Conservation (phyloP, 1,140 invertebrate genomes). For the Drosophila oshimai region DNA sequence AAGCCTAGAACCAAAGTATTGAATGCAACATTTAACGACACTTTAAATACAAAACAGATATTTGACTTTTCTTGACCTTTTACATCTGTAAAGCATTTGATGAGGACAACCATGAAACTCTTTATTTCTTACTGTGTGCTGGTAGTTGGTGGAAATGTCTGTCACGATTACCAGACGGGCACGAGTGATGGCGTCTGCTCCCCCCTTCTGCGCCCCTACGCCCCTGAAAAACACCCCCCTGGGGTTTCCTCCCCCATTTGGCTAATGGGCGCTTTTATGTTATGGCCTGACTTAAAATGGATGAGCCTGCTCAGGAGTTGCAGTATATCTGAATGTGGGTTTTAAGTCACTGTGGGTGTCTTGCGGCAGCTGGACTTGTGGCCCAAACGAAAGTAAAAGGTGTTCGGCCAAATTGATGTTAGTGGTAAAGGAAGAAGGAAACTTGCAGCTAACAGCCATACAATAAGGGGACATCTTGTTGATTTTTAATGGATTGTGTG, state of each 20-base stretch:
- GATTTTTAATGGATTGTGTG: slow-evolving; percentile 14
- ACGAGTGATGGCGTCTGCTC: slow-evolving; percentile 48
- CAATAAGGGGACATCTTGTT: slow-evolving; percentile 25
- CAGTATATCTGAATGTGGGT: slow-evolving; percentile 58
- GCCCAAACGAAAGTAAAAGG: slow-evolving; percentile 69
- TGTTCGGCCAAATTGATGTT: slow-evolving; percentile 50
- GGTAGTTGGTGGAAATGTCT: slow-evolving; percentile 37
- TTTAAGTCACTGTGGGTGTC: slow-evolving; percentile 37
- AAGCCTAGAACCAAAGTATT: no score
- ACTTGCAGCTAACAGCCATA: neutral
- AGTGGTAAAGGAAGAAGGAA: slow-evolving; percentile 34
- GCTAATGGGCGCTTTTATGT: slow-evolving; percentile 74
- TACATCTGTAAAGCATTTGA: no score
- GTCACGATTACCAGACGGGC: slow-evolving; percentile 63
- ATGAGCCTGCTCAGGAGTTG: slow-evolving; percentile 65
- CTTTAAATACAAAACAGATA: no score
- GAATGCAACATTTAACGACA: no score
- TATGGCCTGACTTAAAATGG: slow-evolving; percentile 67
- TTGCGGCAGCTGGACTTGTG: slow-evolving; percentile 60
- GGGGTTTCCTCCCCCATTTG: slow-evolving; percentile 43
- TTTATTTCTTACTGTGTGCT: neutral
- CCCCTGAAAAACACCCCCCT: neutral
- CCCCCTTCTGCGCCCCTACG: neutral
- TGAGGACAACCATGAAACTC: no score
- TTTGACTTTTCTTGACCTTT: no score